Base-by-base conservation (phyloP, 1,140 invertebrate species). In the Drosophila tristis region DNA sequence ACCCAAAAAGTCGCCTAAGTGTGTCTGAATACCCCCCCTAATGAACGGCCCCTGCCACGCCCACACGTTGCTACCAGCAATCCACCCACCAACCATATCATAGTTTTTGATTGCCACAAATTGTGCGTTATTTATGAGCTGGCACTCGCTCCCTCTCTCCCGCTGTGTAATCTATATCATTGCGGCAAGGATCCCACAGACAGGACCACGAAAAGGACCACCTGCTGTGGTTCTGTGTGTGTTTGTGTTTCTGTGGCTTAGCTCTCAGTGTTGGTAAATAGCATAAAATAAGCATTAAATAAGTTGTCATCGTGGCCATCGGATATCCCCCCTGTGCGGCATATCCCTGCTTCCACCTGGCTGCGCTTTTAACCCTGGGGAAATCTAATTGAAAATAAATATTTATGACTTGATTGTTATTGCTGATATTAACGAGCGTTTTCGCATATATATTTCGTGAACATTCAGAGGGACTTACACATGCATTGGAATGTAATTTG, bases 81-180 rank as follows among this genome's bases (percentile, higher is more conserved):
- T 4, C 31, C 35, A 13, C 15, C 2, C 29, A 15, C 31, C 23
- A 29, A 13, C 16, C 16, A 16, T 54, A 44, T 72, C 47, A 72
- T 82, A 77, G 80, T 87, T 87, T 75, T 64, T 89, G 77, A 89
- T 71, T 84, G 67, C 66, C 53, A 79, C 79, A 84, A 89, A 84
- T 82, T 87, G 75, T 60, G 53, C 72, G 67, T 89, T 70, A 74
- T 59, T 58, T 74, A 86, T 86, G 72, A 72, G 75, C 75, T 75
- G 75, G 65, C 70, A 70, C 35, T 13, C 4, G 4, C 35, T 39
- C 35, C 25, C 49, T 13, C 35, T 39, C 3, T 23, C 44, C 7
- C 6, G 26, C 39, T 39, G 25, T 64, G 53, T 44, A 48, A 43
- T 39, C 49, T 50, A 55, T 61, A 43, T 56, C 45, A 61, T 43